These are phyloP conservation scores for Ianthella basta DNA, from an alignment of 37 sponge, comb jelly and placozoan species.

Conservation along the genomic window DNA sequence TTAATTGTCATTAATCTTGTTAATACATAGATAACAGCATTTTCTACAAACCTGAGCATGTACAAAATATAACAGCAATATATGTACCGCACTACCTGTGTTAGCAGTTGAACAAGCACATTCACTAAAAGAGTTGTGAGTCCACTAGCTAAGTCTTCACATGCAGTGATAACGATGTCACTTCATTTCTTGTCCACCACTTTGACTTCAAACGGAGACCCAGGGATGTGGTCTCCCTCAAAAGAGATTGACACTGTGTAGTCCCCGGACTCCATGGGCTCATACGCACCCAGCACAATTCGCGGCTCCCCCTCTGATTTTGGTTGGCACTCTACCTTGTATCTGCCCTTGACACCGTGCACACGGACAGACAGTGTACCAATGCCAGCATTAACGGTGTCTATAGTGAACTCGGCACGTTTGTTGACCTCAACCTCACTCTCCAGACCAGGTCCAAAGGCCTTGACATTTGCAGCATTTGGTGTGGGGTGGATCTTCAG, in stretches of 20 bases:
- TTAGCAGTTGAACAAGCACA: no score
- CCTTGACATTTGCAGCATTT: constrained; percentile 33
- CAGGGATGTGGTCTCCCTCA: constrained; percentile 70
- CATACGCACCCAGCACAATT: constrained; percentile 57
- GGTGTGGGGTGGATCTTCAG: constrained; percentile 23
- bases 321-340: constrained; percentile 63
- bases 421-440: constrained; percentile 24
- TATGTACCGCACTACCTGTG: no score
- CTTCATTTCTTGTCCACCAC: constrained; percentile 19
- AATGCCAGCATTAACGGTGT: constrained; percentile 79
- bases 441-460: constrained; percentile 42
- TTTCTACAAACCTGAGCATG: no score
- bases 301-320: constrained; percentile 59
- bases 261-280: constrained; percentile 75
- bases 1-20: no score
- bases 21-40: no score
- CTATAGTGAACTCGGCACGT: constrained; percentile 69
- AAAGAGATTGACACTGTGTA: constrained; percentile 72
- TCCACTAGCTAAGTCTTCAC: no score
- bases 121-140: no score
- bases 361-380: constrained; percentile 73
- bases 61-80: no score
- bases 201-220: constrained; percentile 72
- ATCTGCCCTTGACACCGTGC: constrained; percentile 78
- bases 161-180: no score